Percentiles rank a stretch among this genome's conserved stretches.
phyloP scores from a whole-genome alignment of 1,140 invertebrate genomes.

The Pachyrhynchus sulphureomaculatus region DNA sequence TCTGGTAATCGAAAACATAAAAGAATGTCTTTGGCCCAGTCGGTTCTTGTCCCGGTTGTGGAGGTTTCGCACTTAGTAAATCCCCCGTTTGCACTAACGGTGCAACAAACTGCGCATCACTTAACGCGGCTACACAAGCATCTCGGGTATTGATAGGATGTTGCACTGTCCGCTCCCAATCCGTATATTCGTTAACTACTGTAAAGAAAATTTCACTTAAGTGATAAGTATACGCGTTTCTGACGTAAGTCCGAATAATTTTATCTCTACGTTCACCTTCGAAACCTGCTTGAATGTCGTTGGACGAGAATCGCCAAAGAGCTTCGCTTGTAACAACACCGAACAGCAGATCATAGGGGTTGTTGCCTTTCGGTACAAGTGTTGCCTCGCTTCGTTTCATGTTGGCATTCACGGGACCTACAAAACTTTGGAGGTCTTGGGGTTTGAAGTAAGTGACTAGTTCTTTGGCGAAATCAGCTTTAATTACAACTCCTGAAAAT shows the following conservation, averaged over 20 bases:
- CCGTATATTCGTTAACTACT: conserved; percentile 94
- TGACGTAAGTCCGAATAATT: conserved; percentile 89
- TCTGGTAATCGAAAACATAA: conserved; percentile 92
- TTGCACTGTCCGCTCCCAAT: conserved; percentile 91
- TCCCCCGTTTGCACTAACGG: conserved; percentile 82
- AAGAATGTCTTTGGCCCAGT: conserved; percentile 75
- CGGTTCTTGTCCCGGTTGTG: conserved; percentile 53
- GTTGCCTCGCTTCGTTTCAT: conserved; percentile 61
- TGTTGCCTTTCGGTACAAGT: conserved; percentile 45
- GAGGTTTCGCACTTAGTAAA: conserved; percentile 62
- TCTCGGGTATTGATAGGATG: conserved; percentile 92
- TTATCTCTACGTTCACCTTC: conserved; percentile 85
- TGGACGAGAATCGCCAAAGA: conserved; percentile 77
- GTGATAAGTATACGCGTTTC: conserved; percentile 93
- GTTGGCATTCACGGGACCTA: conserved; percentile 59
- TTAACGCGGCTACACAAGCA: conserved; percentile 86
- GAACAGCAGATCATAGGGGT: conserved; percentile 77
- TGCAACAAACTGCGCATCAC: conserved; percentile 88
- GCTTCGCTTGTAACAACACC: conserved; percentile 84
- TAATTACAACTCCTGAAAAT: conserved; percentile 74
- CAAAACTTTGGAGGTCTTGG: conserved; percentile 66
- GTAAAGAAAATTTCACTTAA: conserved; percentile 97
- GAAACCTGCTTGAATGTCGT: conserved; percentile 85
- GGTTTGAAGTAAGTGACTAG: conserved; percentile 68
- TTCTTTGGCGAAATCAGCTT: conserved; percentile 74